Evolutionary conservation across 2,888 invertebrate genomes (phyloP), one percentile per base, ranked within the genome.

Genomic region (Plagodis pulveraria): DNA sequence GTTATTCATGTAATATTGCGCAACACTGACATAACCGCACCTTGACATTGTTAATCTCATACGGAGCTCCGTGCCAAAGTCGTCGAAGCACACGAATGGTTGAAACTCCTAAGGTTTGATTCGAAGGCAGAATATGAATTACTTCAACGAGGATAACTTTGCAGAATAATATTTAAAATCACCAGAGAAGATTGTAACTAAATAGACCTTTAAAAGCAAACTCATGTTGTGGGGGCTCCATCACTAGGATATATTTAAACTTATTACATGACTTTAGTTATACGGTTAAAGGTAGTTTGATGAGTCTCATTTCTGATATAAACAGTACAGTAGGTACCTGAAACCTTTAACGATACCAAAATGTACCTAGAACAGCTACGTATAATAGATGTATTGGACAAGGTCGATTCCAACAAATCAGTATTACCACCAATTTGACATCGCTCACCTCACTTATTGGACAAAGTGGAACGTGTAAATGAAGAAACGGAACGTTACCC

Each of bases 381-480:
- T 56, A 57, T 65, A 67, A 67, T 73, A 22, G 22, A 40, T 62
- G 68, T 68, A 67, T 59, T 71, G 69, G 63, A 71, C 87, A 87
- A 88, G 87, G 86, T 81, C 85, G 78, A 69, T 67, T 59, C 61
- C 71, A 73, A 77, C 79, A 75, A 83, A 83, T 83, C 80, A 83
- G 73, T 76, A 80, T 75, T 80, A 80, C 76, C 76, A 78, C 77
- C 82, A 82, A 87, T 89, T 87, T 89, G 89, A 89, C 87, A 87
- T 78, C 78, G 70, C 78, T 89, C 88, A 89, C 86, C 87, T 89
- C 75, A 71, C 78, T 88, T 80, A 90, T 89, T 90, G 87, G 74
- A 80, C 85, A 81, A 90, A 89, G 81, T 90, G 88, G 89, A 84
- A 87, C 89, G 89, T 88, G 89, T 81, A 86, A 88, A 89, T 88